phyloP scores from a whole-genome alignment of 2,797 vertebrate species.

The Danio aesculapii region DNA sequence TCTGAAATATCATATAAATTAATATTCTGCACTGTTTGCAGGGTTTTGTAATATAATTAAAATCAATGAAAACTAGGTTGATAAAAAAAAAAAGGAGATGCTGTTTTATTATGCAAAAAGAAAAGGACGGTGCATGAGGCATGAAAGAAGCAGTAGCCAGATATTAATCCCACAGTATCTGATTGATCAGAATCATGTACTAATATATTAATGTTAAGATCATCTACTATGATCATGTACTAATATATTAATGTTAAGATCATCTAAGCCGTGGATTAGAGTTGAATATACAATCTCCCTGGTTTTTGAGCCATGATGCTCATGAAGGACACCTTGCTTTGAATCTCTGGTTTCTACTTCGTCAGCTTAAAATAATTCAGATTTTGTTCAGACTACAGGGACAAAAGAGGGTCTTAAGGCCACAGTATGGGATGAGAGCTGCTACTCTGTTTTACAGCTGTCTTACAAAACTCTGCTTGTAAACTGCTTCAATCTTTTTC shows the following conservation, averaged over 20 bases:
- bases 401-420: background rate
- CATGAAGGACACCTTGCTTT: background rate
- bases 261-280: background rate
- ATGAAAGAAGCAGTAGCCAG: background rate
- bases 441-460: slow-evolving; percentile 20
- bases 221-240: background rate
- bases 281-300: background rate
- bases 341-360: background rate
- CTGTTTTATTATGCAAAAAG: background rate
- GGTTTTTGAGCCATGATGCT: background rate
- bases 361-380: background rate
- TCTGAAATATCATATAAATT: no score
- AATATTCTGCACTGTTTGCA: no score
- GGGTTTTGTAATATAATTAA: no score
- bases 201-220: background rate
- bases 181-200: background rate
- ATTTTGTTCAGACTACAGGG: slow-evolving; percentile 13
- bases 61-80: no score
- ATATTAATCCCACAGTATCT: background rate
- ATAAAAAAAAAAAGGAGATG: background rate
- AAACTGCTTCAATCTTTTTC: slow-evolving; percentile 56
- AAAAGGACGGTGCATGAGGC: background rate
- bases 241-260: background rate
- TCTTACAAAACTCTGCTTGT: background rate
- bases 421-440: slow-evolving; percentile 36